These are phyloP conservation scores for Catagonus wagneri DNA, from an alignment of 2,113 vertebrate species.

Conservation along the genomic window DNA sequence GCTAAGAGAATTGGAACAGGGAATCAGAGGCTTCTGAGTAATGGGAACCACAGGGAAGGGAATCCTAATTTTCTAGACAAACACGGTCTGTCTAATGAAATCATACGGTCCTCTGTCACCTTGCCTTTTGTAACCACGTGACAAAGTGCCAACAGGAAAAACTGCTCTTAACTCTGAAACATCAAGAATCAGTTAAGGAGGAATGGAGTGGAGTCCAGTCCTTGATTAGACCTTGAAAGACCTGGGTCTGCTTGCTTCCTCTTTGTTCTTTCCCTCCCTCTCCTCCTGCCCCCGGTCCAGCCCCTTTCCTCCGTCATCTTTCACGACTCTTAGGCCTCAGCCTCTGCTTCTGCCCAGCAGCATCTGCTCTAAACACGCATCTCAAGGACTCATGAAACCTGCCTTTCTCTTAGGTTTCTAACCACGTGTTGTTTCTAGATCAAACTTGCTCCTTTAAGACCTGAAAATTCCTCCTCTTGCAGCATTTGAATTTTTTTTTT, in stretches of 20 bases:
- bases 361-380: background rate
- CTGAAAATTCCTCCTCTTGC: background rate
- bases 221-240: background rate
- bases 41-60: background rate
- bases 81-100: background rate
- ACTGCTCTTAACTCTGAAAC: no score
- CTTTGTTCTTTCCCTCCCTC: no score
- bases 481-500: background rate
- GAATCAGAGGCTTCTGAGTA: background rate
- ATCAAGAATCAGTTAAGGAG: background rate
- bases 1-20: background rate
- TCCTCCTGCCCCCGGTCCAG: fast-evolving
- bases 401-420: background rate
- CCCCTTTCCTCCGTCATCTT: background rate
- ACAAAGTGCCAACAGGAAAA: background rate
- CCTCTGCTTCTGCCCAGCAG: background rate
- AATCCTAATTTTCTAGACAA: background rate
- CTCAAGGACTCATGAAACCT: background rate
- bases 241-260: no score
- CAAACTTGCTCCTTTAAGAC: background rate
- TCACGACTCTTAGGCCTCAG: background rate
- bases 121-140: background rate
- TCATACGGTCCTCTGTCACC: background rate
- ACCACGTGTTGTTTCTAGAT: background rate
- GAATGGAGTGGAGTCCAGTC: no score